Conservation (phyloP, 2,113 vertebrate species). For the Cyanocitta stelleri region DNA sequence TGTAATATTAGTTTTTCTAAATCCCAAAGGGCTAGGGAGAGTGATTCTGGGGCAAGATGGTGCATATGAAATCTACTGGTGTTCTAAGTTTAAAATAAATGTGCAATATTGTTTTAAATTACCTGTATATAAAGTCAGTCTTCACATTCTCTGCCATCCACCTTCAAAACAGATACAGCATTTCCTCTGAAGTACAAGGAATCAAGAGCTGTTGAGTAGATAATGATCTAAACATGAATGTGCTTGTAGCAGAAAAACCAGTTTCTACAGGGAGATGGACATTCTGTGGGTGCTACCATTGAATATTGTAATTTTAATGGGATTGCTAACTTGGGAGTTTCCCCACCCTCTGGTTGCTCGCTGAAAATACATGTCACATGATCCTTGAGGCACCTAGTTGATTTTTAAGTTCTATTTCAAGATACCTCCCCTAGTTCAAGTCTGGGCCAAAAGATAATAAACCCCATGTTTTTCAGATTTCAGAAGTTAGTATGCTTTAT, state of each 20-base stretch:
- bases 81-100: background rate
- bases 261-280: conserved; percentile 9
- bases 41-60: background rate
- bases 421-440: background rate
- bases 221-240: conserved; percentile 35
- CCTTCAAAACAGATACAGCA: background rate
- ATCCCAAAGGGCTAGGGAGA: background rate
- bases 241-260: conserved; percentile 39
- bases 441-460: background rate
- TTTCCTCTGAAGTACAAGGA: background rate
- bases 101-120: background rate
- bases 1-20: background rate
- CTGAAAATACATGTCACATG: background rate
- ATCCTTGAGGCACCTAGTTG: background rate
- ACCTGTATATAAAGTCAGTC: background rate
- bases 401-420: background rate
- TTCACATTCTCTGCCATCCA: background rate
- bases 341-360: background rate
- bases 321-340: background rate
- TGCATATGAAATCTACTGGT: background rate
- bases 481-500: background rate
- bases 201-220: background rate
- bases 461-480: background rate
- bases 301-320: background rate
- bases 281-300: background rate